Evolutionary conservation across 2,797 vertebrate genomes (phyloP).

Genomic region (Rhynchonycteris naso): DNA sequence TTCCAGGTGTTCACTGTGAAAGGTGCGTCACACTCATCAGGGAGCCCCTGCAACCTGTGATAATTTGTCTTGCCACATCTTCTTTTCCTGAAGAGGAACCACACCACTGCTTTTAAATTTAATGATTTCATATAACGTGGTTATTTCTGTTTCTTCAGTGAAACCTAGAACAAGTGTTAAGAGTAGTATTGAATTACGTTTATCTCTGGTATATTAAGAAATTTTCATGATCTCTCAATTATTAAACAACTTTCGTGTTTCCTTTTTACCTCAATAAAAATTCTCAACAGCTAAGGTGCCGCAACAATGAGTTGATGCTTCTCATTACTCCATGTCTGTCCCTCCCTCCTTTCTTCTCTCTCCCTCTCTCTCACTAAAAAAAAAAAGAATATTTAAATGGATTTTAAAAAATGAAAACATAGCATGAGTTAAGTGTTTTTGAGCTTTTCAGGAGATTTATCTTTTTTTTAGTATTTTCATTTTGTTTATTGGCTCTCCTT

Average conservation of each 20-base stretch:
- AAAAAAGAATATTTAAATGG: not conserved
- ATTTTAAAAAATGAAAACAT: slow-evolving; percentile 6
- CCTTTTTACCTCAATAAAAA: not conserved
- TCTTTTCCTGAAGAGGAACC: not conserved
- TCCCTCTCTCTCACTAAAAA: too few species aligned
- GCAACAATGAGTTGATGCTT: too few species aligned
- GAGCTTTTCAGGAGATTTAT: not conserved
- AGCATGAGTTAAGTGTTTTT: not conserved
- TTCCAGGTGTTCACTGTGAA: not conserved
- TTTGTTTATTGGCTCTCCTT: slow-evolving; percentile 9
- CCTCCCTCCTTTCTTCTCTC: too few species aligned
- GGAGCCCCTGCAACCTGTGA: not conserved
- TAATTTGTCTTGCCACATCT: not conserved
- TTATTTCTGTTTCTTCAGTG: not conserved
- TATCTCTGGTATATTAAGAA: not conserved
- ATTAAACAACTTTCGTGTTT: not conserved
- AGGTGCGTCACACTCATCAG: too few species aligned
- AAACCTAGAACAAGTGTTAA: not conserved
- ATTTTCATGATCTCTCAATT: not conserved
- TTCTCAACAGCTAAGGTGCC: not conserved
- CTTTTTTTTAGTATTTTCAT: not conserved
- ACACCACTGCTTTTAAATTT: not conserved
- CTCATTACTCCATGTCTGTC: too few species aligned
- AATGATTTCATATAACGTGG: not conserved
- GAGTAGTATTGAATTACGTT: not conserved